These are phyloP conservation scores for Drosophila glabriapex DNA, from an alignment of 2,888 invertebrate genomes.

Conservation along the genomic window DNA sequence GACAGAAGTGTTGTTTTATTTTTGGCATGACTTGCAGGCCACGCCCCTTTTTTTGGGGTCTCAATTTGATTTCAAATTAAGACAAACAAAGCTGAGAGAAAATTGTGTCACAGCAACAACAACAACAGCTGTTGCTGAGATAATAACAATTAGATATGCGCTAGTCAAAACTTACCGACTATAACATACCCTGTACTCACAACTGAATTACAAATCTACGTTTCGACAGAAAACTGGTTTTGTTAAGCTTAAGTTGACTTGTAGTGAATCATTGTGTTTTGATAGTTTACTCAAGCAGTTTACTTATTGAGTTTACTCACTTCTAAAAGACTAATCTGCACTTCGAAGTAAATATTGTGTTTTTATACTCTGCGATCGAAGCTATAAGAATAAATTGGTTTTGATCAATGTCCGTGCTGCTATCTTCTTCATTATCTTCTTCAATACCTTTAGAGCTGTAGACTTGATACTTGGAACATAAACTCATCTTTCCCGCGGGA, in stretches of 20 bases:
- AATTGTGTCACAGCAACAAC: conserved; percentile 18
- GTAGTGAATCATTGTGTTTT: neutral
- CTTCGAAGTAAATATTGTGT: neutral
- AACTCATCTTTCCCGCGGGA: neutral
- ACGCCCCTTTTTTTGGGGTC: conserved; percentile 23
- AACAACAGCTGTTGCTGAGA: neutral
- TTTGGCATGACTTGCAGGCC: conserved; percentile 38
- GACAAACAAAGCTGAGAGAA: conserved; percentile 42
- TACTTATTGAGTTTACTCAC: neutral
- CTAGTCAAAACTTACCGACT: neutral
- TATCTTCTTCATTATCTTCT: too few species aligned
- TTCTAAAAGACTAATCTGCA: neutral
- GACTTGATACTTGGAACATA: neutral
- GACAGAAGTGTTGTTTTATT: conserved; percentile 6
- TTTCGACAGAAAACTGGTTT: neutral
- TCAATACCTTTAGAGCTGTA: neutral
- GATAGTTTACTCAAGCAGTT: neutral
- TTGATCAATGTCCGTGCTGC: neutral
- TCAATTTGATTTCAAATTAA: conserved; percentile 72
- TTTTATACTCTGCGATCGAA: neutral
- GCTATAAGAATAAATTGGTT: neutral
- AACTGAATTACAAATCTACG: neutral
- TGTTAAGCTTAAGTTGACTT: neutral
- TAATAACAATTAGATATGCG: conserved; percentile 1
- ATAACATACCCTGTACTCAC: conserved; percentile 8